Evolutionary conservation across 2,113 vertebrate species (phyloP).

Genomic region (Arothron firmamentum): DNA sequence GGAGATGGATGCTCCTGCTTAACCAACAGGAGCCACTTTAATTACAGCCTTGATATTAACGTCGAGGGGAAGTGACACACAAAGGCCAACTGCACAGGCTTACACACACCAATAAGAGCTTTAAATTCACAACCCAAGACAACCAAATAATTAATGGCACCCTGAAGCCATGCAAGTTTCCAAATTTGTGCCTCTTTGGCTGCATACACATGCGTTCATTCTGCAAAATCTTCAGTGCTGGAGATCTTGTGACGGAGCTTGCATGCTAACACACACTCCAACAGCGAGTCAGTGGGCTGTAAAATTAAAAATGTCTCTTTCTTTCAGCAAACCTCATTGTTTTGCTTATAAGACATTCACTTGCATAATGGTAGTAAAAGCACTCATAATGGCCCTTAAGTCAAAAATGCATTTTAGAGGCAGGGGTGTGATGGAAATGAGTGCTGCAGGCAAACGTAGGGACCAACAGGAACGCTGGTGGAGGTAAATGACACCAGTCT

Average conservation of each 20-base stretch:
- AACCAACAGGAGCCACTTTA: constrained; percentile 64
- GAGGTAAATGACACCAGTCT: constrained; percentile 52
- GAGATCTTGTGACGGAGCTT: constrained; percentile 35
- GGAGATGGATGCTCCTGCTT: constrained; percentile 67
- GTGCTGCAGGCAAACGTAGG: constrained; percentile 25
- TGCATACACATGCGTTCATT: constrained; percentile 21
- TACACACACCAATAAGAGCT: constrained; percentile 2
- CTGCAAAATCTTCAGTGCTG: constrained; percentile 32
- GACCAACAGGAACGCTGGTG: constrained; percentile 16
- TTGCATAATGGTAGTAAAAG: constrained; percentile 65
- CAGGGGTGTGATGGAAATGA: constrained; percentile 27
- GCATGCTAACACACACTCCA: constrained; percentile 51
- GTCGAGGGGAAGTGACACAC: constrained; percentile 37
- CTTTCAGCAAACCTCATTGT: constrained; percentile 60
- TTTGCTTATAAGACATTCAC: constrained; percentile 58
- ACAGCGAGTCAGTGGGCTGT: constrained; percentile 72
- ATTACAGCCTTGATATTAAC: constrained; percentile 66
- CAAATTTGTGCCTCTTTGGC: neutral
- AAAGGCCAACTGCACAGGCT: neutral
- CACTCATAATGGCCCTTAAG: constrained; percentile 54
- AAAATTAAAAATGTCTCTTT: constrained; percentile 76
- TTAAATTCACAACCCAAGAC: constrained; percentile 26
- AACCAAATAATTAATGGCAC: constrained; percentile 14
- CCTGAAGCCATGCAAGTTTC: neutral
- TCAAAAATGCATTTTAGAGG: constrained; percentile 56